Evolutionary conservation across 1,140 invertebrate species (phyloP).

Genomic region (Parapsyche elsis): DNA sequence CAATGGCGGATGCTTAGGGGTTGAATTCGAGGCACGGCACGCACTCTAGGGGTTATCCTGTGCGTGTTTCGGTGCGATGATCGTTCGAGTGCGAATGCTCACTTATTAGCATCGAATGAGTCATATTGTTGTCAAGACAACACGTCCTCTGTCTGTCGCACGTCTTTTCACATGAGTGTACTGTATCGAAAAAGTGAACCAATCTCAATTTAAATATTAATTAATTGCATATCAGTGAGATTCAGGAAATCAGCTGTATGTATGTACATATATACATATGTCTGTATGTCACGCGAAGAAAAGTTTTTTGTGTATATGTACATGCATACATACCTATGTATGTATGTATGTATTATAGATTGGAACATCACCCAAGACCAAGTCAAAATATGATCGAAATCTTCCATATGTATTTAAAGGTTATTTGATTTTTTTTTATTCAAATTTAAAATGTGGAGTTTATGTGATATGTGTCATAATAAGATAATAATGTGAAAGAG

Average conservation of each 20-base stretch:
- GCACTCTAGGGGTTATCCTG: slow-evolving; percentile 1
- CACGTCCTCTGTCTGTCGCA: slow-evolving; percentile 22
- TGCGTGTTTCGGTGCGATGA: slow-evolving; percentile 5
- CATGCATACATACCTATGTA: background rate
- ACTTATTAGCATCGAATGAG: slow-evolving; percentile 52
- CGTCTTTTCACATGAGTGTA: background rate
- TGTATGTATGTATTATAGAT: background rate
- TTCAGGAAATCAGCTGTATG: no score
- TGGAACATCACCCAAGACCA: no score
- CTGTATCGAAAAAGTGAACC: background rate
- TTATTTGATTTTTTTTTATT: no score
- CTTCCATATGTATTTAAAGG: no score
- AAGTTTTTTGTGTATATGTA: background rate
- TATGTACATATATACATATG: background rate
- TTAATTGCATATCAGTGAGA: no score
- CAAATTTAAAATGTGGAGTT: no score
- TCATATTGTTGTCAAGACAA: slow-evolving; percentile 51
- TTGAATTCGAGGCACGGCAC: background rate
- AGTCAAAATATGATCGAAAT: no score
- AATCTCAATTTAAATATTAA: background rate
- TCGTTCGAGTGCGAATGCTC: slow-evolving; percentile 40
- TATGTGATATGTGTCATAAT: no score
- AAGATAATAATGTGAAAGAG: background rate
- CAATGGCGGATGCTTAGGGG: background rate
- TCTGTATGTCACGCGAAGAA: no score